Percentiles rank a stretch among this genome's conserved stretches.
These are phyloP conservation scores for Arrhopalites spinosus DNA, from an alignment of 2,888 invertebrate species.

Conservation along the genomic window DNA sequence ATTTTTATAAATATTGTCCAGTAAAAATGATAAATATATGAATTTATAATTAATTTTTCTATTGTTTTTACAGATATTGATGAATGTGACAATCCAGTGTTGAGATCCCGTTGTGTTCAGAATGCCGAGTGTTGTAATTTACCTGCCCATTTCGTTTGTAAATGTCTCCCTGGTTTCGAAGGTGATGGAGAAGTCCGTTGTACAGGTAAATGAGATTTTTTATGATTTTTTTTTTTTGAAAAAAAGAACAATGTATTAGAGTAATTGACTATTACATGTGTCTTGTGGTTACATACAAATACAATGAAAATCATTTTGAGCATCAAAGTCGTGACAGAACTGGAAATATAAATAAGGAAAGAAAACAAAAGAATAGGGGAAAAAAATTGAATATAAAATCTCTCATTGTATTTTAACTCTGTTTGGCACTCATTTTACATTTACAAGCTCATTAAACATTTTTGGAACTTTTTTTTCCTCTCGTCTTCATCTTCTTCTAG, in stretches of 20 bases:
- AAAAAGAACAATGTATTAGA: no score
- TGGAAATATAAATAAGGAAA: background rate
- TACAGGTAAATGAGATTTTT: constrained; percentile 65
- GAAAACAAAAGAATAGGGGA: background rate
- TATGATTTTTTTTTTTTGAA: background rate
- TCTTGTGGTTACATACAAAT: no score
- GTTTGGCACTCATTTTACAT: no score
- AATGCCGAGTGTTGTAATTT: constrained; percentile 94
- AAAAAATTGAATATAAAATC: background rate
- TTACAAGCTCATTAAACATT: no score
- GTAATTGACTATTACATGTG: no score
- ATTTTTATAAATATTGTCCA: no score
- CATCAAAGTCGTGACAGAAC: background rate
- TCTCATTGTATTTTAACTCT: no score
- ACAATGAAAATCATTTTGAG: no score
- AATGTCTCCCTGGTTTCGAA: constrained; percentile 86
- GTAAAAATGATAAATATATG: background rate
- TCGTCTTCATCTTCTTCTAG: background rate
- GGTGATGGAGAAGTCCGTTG: constrained; percentile 90
- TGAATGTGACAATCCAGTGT: constrained; percentile 86
- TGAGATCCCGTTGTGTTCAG: constrained; percentile 82
- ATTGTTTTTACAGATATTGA: constrained; percentile 78
- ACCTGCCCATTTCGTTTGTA: constrained; percentile 91
- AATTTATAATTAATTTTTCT: constrained; percentile 6
- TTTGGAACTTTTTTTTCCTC: background rate